Base-by-base conservation (phyloP, 37 sponge, comb jelly and placozoan genomes). In the Tethya wilhelma region DNA sequence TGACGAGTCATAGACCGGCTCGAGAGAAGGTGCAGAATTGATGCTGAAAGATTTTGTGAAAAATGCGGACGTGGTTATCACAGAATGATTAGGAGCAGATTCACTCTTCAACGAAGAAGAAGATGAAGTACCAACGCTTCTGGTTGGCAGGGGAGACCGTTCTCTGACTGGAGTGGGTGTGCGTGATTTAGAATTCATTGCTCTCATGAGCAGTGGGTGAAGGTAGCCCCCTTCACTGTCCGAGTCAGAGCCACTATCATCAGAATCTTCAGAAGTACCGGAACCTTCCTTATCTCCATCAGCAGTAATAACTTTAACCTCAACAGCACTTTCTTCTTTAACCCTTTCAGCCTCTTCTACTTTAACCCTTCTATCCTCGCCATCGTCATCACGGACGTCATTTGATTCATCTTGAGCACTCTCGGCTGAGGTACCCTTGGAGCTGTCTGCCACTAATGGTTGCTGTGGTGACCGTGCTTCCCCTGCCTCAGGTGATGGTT, bases 181-280 rank as follows among this genome's bases (percentile, higher is more conserved):
- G 36, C 67, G 22, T 7, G 79, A 31, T 25, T 64, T 69, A n/a
- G 70, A 69, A 4, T 39, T 39, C 63, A 37, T 38, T 22, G 63
- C 56, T 45, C 26, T 59, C 37, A 78, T 29, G 31, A 93, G 77
- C 17, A 88, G 73, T 5, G 96, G 96, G 53, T 96, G 96, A 4
- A 96, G 81, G 22, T 89, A 86, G 55, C 60, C 84, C 23, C 78
- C 88, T 7, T 74, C 88, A 36, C 87, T 84, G 42, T 82, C 94
- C 2, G 73, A 79, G 59, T 91, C 92, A 66, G 42, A 56, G 32
- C 74, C 78, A 60, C n/a, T n/a, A 28, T 80, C 90, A 40, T 85
- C 88, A 53, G 79, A 70, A 19, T 79, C 79, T 14, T n/a, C 55
- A 6, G 77, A 79, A 59, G 38, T 28, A 59, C 67, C 40, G 59